Percentiles rank a stretch among this genome's conserved stretches.
These are phyloP conservation scores for Archocentrus centrarchus DNA, from an alignment of 2,113 vertebrate species.

Conservation along the genomic window DNA sequence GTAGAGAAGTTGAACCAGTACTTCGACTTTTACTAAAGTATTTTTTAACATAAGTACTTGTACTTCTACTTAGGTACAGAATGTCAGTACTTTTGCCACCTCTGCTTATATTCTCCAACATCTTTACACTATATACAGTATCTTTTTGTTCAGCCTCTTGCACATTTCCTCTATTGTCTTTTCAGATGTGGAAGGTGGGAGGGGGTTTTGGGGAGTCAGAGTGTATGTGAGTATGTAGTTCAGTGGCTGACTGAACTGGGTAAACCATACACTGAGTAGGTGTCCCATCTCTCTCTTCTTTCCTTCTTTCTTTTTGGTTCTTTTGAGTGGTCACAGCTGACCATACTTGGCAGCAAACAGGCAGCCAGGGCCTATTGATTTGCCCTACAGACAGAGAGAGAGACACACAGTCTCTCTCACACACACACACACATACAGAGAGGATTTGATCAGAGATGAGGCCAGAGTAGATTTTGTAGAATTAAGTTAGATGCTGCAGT, in stretches of 20 bases:
- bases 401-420: neutral
- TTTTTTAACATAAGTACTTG: too few relatives aligned
- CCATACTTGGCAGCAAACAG: conserved; percentile 53
- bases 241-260: conserved; percentile 38
- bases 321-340: conserved; percentile 45
- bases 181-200: neutral
- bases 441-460: conserved; percentile 20
- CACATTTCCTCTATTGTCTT: conserved; percentile 11
- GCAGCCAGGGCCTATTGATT: conserved; percentile 50
- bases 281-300: conserved; percentile 34
- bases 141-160: neutral
- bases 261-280: conserved; percentile 35
- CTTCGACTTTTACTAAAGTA: too few relatives aligned
- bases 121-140: conserved; percentile 12
- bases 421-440: neutral
- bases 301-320: neutral
- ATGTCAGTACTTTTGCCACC: too few relatives aligned
- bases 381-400: conserved; percentile 25
- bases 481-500: conserved; percentile 22
- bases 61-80: too few relatives aligned
- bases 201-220: neutral
- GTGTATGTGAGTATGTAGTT: conserved; percentile 35
- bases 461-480: conserved; percentile 14
- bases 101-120: neutral
- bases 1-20: too few relatives aligned